Evolutionary conservation across 1,140 invertebrate species (phyloP), one percentile per base, ranked within the genome.

Genomic region (Euglossa dilemma): DNA sequence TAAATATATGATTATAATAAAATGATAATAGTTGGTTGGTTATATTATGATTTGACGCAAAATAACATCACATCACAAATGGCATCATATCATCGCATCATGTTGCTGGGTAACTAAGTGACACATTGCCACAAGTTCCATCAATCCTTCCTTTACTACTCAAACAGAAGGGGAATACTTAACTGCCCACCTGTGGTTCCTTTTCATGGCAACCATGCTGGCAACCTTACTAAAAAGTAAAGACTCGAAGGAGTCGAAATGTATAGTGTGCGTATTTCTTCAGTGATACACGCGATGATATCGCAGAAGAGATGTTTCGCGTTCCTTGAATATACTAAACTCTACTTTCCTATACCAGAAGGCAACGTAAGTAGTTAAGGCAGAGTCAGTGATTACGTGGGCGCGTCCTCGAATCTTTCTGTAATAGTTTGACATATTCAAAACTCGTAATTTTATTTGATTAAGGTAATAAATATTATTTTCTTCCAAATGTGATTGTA

Each of bases 271-370:
- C 45, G 73, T 78, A 67, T 43, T 36, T 77, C 20, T 56, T 72
- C 71, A 52, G 56, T 36, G 59, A 77, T 57, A 54, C 18, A 59
- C 81, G 59, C 20, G 71, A 85, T 72, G 23, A 71, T 52, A 73
- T 74, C 52, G 11, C 23, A 50, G 9, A 88, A 77, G 84, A 86
- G 87, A 85, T 80, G 61, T 70, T 73, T 84, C 36, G 78, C 84
- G 69, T 86, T 74, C 84, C 80, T 78, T 59, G 80, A 70, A 78
- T 80, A 77, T 83, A 85, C 64, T 79, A 85, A 83, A 85, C 63
- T 85, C 61, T 64, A 57, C 80, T 69, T 77, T 89, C 80, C 56
- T 87, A 66, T 69, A 73, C 57, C 50, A 57, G 69, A 82, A 69
- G 80, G 72, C 43, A 57, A 84, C 43, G 69, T 54, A 81, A 57